phyloP scores from a whole-genome alignment of 2,113 vertebrate genomes.

The Vicugna pacos region DNA sequence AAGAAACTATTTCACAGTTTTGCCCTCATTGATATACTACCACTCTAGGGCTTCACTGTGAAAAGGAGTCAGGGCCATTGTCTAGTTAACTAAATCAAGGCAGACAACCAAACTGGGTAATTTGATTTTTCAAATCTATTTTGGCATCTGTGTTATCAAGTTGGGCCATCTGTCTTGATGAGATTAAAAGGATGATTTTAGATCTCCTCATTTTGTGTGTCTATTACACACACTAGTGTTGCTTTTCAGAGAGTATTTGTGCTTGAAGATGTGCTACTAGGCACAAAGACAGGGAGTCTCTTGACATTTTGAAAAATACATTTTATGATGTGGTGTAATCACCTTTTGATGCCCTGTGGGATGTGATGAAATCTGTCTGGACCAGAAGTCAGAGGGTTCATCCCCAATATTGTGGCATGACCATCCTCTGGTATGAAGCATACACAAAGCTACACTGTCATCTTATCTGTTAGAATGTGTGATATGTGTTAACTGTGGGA shows the following conservation, averaged over 20 bases:
- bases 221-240: neutral
- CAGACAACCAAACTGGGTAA: slow-evolving; percentile 59
- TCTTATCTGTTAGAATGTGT: neutral
- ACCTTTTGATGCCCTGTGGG: neutral
- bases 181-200: slow-evolving; percentile 41
- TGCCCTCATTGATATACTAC: neutral
- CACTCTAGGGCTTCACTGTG: neutral
- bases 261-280: neutral
- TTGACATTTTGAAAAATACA: slow-evolving; percentile 11
- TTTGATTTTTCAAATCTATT: slow-evolving; percentile 60
- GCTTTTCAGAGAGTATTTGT: neutral
- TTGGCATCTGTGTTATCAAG: slow-evolving; percentile 61
- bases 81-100: slow-evolving; percentile 63
- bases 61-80: slow-evolving; percentile 9
- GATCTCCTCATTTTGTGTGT: neutral
- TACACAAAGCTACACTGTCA: neutral
- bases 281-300: neutral
- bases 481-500: neutral
- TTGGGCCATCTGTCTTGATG: slow-evolving; percentile 68
- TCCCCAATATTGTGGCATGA: neutral
- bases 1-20: neutral
- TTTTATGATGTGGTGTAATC: neutral
- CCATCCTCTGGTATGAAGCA: neutral
- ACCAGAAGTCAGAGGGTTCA: neutral
- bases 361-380: neutral